A percentile compares a stretch with the other conserved stretches of the same genome.
Conservation (phyloP, 1,140 invertebrate species). For the Helicoverpa armigera region DNA sequence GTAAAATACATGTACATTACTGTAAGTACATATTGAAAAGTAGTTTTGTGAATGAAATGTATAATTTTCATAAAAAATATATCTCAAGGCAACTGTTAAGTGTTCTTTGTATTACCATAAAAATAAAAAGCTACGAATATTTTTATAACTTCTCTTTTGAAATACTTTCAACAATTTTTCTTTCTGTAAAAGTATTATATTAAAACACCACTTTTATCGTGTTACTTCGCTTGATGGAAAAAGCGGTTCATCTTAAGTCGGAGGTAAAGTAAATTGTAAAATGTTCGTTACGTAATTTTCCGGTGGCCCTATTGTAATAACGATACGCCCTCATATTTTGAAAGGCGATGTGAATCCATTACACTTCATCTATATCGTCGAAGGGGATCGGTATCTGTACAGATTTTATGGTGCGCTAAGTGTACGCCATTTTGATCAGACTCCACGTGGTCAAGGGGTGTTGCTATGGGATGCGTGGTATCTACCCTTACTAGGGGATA, state of each 20-base stretch:
- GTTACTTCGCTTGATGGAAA: conserved; percentile 35
- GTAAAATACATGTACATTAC: not conserved
- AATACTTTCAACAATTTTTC: conserved; percentile 37
- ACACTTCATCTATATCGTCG: conserved; percentile 40
- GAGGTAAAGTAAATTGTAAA: conserved; percentile 18
- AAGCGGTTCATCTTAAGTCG: conserved; percentile 11
- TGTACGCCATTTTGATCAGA: conserved; percentile 58
- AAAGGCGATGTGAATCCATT: conserved; percentile 60
- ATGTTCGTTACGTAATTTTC: conserved; percentile 11
- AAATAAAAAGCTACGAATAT: conserved; percentile 34
- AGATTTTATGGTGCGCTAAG: conserved; percentile 66
- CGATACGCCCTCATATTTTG: conserved; percentile 54
- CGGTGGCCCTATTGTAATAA: conserved; percentile 3
- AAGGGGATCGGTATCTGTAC: conserved; percentile 47
- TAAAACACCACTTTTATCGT: conserved; percentile 24
- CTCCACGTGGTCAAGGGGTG: conserved; percentile 53
- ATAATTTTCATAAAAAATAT: conserved; percentile 32
- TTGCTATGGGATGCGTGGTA: conserved; percentile 51
- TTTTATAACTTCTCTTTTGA: conserved; percentile 32
- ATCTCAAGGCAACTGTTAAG: conserved; percentile 8
- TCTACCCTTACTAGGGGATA: conserved; percentile 22
- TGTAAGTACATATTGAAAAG: conserved; percentile 10
- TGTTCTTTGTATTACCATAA: conserved; percentile 34
- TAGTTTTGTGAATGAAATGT: not conserved
- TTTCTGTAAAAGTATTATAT: conserved; percentile 25